Base-by-base conservation (phyloP, 2,797 vertebrate genomes). In the Mionectes olivaceus region DNA sequence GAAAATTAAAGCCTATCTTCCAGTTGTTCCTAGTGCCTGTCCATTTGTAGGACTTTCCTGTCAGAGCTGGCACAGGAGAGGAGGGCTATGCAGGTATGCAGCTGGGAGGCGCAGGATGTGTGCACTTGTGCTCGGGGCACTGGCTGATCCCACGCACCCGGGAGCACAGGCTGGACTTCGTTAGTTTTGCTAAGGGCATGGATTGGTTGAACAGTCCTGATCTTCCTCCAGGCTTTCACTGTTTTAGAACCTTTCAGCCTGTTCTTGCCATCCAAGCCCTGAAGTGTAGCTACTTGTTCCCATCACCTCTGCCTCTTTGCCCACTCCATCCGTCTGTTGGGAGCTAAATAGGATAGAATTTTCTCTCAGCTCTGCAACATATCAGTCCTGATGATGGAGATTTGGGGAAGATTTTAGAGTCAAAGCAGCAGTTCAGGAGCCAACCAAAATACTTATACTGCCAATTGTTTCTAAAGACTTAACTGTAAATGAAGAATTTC, bases 401-500 rank as follows among this genome's bases (percentile, higher is more conserved):
- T 71, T 57, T 28, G 47, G 50, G 69, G 22, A 61, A 70, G 22
- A 73, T 44, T 49, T 52, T 91, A 59, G 35, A 81, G 23, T 47
- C 37, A 50, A 85, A 52, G 47, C 30, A 78, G 61, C 56, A 63
- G 25, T 59, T 47, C 12, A 43, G 37, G 52, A 84, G 23, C 35
- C 22, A 59, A 16, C 75, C 25, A 81, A 78, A 93, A 59, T 67
- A 84, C 46, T 59, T 59, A 9, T 32, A 60, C 63, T 52, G 39
- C 24, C 41, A 60, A 5, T 93, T 84, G 37, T 89, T 92, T 69
- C 77, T 81, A 9, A 52, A 71, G 57, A 46, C 32, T 37, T 64
- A 83, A 37, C 21, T 49, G 57, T 63, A 78, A 85, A 68, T 63
- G 15, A 80, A 28, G 70, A 83, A 78, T 76, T 76, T 88, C 32